Base-by-base conservation (phyloP, 1,140 invertebrate genomes). In the Bombus polaris region DNA sequence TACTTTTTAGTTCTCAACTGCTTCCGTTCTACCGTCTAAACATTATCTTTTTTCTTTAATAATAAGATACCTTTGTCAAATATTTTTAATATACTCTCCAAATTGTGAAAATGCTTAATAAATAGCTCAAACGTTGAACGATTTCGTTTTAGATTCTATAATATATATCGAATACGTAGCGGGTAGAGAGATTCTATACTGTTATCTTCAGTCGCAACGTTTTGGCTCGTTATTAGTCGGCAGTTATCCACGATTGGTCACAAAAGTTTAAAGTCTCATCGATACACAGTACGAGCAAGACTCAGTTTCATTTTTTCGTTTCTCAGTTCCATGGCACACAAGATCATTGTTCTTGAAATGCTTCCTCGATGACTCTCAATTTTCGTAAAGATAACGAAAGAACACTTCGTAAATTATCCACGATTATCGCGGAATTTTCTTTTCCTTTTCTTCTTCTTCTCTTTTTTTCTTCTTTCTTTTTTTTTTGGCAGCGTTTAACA, bases 221-320 rank as follows among this genome's bases (percentile, higher is more conserved):
- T 75, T 88, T 57, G 59, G 86, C 80, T 66, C 75, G 62, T 32
- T 75, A 85, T 59, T 79, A 87, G 57, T 75, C 86, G 86, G 86
- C 86, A 87, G 86, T 87, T 76, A 85, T 85, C 75, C 83, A 85
- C 81, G 80, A 90, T 90, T 90, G 87, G 89, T 90, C 89, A n/a
- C 79, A 65, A 81, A 78, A 71, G 53, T 90, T 85, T 47, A 12
- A 78, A 42, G 79, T 75, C 78, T 86, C 32, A 65, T 53, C 47
- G 42, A 88, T 65, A 70, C 53, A 18, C 13, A 72, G 53, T 68
- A 73, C 25, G 62, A 81, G 65, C 77, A 84, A 79, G 78, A 66
- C 44, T 66, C 32, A 35, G n/a, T 81, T 53, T 32, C 32, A 22
- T 47, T 10, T 57, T 37, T 62, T 9, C 28, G 18, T n/a, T 47